These are phyloP conservation scores for Leptosomus discolor DNA, from an alignment of 2,113 vertebrate species.

Conservation along the genomic window DNA sequence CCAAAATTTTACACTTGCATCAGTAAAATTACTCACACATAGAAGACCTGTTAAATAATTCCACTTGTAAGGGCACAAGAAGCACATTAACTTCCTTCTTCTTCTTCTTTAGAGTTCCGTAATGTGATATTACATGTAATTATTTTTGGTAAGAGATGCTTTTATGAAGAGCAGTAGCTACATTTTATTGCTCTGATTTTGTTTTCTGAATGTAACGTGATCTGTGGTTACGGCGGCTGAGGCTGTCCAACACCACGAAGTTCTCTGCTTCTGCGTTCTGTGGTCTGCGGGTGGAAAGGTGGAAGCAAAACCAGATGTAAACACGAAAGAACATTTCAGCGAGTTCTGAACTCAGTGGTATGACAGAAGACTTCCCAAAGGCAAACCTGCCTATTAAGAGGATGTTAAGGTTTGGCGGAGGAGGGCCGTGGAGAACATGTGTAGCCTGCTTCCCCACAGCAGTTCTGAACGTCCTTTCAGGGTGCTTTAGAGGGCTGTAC, in stretches of 20 bases:
- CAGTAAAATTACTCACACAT: background rate
- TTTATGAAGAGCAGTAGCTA: background rate
- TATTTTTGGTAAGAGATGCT: background rate
- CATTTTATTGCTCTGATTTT: background rate
- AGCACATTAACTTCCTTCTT: background rate
- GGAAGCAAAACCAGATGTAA: background rate
- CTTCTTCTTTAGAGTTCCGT: background rate
- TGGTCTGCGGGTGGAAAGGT: background rate
- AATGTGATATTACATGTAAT: background rate
- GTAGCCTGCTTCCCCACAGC: background rate
- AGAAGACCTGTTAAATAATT: background rate
- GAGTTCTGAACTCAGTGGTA: background rate
- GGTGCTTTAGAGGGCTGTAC: background rate
- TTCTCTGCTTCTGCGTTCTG: background rate
- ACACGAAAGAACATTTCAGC: background rate
- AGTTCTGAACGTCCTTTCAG: background rate
- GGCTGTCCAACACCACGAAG: background rate
- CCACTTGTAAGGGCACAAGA: background rate
- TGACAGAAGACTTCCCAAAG: background rate
- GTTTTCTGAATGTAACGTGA: background rate
- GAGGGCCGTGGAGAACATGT: background rate
- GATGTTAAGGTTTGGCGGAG: background rate
- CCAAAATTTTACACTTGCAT: background rate
- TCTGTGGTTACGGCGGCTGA: background rate
- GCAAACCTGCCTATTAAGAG: background rate